Base-by-base conservation (phyloP, 2,888 invertebrate species). In the Ypsolopha sequella region DNA sequence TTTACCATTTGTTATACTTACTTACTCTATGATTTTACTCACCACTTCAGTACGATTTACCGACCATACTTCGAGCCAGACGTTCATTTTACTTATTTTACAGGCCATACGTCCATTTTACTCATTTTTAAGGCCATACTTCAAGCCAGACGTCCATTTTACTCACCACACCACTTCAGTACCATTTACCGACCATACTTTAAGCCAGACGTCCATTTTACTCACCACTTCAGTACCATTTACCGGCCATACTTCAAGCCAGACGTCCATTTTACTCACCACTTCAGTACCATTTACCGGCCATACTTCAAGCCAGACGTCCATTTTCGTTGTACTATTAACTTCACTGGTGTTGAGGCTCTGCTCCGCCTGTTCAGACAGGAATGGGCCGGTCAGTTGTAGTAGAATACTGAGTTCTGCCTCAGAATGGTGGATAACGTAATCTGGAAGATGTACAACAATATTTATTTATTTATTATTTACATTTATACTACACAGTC, bases 331-430 rank as follows among this genome's bases (percentile, higher is more conserved):
- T 4, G 58, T 55, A 0, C 53, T 54, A 3, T 55, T 55, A 11
- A 55, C 45, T n/a, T 64, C 61, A 14, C 75, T 75, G 3, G 66
- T 56, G 47, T 85, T 74, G 7, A 79, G 52, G 45, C 73, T 70
- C n/a, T 60, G 61, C 52, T 81, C 73, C 0, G 53, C 60, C 4
- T 86, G 80, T 45, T 88, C 77, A 0, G 76, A 63, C 1, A 82
- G 41, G 52, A 84, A 85, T 0, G 87, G 86, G 0, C 87, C 86
- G 0, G 72, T 70, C 1, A 81, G 52, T 34, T 68, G 64, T 0
- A 86, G 48, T 0, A 63, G 56, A 0, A 86, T 44, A 0, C 70
- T 65, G 0, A 76, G 47, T 0, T 64, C 48, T 0, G 60, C 51
- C 1, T 64, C 59, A 1, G 65, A 53, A 3, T 61, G 60, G 13